A percentile compares a stretch with the other conserved stretches of the same genome.
Evolutionary conservation across 1,140 invertebrate species (phyloP).

Genomic region (Rhynchophorus ferrugineus): DNA sequence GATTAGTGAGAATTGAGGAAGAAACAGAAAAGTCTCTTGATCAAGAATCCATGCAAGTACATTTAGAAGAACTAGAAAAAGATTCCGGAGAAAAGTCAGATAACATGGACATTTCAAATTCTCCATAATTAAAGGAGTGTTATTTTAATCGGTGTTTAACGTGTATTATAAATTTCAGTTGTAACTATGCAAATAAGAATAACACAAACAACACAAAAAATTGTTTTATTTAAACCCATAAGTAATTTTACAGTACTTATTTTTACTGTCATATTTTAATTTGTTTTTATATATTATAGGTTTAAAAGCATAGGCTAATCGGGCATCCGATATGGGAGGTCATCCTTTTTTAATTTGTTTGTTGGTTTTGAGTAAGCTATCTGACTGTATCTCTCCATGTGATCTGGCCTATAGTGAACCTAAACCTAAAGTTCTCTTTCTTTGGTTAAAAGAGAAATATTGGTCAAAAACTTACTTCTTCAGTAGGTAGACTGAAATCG

Average conservation of each 20-base stretch:
- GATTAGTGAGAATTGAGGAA: slow-evolving; percentile 46
- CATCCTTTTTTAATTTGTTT: slow-evolving; percentile 48
- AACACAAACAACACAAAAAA: too few species aligned
- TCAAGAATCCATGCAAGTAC: slow-evolving; percentile 16
- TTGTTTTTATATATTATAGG: slow-evolving; percentile 79
- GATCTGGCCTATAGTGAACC: slow-evolving; percentile 70
- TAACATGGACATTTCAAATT: slow-evolving; percentile 53
- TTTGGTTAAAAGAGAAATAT: slow-evolving; percentile 40
- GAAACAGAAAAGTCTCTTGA: slow-evolving; percentile 31
- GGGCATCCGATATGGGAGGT: slow-evolving; percentile 57
- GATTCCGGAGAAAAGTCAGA: slow-evolving; percentile 46
- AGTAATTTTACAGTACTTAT: too few species aligned
- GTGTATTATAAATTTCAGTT: too few species aligned
- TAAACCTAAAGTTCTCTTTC: slow-evolving; percentile 92
- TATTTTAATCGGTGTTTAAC: too few species aligned
- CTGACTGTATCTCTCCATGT: slow-evolving; percentile 74
- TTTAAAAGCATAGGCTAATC: slow-evolving; percentile 87
- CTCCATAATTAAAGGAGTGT: slow-evolving; percentile 35
- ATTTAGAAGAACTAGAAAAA: slow-evolving; percentile 31
- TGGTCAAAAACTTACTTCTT: slow-evolving; percentile 62
- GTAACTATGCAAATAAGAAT: too few species aligned
- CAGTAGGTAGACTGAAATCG: slow-evolving; percentile 81
- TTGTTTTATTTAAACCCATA: too few species aligned
- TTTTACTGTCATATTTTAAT: slow-evolving; percentile 45
- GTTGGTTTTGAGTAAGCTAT: slow-evolving; percentile 68